Percentiles rank a stretch among this genome's conserved stretches.
Evolutionary conservation across 2,888 invertebrate genomes (phyloP).

Genomic region (Philopedon plagiatum): DNA sequence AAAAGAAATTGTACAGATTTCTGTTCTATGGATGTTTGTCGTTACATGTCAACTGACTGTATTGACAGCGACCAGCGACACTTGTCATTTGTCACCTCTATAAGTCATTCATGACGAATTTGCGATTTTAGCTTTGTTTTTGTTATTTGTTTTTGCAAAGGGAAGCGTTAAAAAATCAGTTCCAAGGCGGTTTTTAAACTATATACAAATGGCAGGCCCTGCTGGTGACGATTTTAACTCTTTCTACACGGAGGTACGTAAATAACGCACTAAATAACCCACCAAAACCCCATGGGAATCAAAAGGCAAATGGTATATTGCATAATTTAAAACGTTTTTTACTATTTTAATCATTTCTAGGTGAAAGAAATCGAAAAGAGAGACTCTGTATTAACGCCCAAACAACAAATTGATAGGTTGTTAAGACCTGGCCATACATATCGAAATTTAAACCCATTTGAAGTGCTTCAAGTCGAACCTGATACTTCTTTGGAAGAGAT

Average conservation of each 20-base stretch:
- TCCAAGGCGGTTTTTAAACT: not conserved
- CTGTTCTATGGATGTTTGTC: too few relatives aligned
- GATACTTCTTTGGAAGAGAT: conserved; percentile 91
- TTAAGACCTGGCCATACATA: conserved; percentile 98
- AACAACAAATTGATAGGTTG: conserved; percentile 97
- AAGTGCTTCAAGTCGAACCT: conserved; percentile 93
- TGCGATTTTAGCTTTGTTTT: not conserved
- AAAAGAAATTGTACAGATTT: too few relatives aligned
- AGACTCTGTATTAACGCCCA: conserved; percentile 96
- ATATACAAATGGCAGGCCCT: conserved; percentile 5
- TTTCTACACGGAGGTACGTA: conserved; percentile 86
- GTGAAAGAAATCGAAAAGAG: conserved; percentile 99
- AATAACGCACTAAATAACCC: not conserved
- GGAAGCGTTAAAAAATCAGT: not conserved
- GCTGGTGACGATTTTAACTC: conserved; percentile 76
- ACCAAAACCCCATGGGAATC: not conserved
- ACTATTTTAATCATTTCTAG: conserved; percentile 69
- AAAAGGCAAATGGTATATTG: conserved; percentile 27
- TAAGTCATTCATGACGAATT: not conserved
- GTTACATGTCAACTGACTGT: too few relatives aligned
- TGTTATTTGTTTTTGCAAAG: not conserved
- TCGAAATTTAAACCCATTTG: conserved; percentile 97
- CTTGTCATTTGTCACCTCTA: not conserved
- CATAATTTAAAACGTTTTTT: conserved; percentile 16
- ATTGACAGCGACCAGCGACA: too few relatives aligned